Conservation (phyloP, 2,113 vertebrate genomes). For the Lepisosteus osseus region DNA sequence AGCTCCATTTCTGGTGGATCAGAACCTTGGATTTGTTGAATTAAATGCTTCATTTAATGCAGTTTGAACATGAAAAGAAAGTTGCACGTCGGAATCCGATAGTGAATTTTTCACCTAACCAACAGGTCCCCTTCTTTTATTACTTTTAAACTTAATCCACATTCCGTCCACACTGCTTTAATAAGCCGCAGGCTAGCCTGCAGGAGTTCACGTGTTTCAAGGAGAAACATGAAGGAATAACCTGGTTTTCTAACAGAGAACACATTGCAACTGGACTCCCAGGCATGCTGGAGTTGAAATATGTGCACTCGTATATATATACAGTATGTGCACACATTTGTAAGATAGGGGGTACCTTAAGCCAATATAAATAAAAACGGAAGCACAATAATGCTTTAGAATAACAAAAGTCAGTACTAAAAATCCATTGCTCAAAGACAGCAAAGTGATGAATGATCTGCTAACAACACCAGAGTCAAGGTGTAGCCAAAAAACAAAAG, state of each 20-base stretch:
- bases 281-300: constrained; percentile 58
- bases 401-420: too few relatives aligned
- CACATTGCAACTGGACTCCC: constrained; percentile 75
- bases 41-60: constrained; percentile 99
- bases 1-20: constrained; percentile 94
- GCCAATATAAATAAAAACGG: too few relatives aligned
- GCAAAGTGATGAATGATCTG: too few relatives aligned
- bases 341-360: too few relatives aligned
- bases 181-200: constrained; percentile 83
- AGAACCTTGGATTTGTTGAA: constrained; percentile 99
- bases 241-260: constrained; percentile 91
- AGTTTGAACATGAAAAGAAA: constrained; percentile 96
- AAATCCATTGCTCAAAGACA: too few relatives aligned
- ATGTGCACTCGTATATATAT: constrained; percentile 34
- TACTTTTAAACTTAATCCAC: constrained; percentile 97
- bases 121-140: constrained; percentile 91
- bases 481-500: too few relatives aligned
- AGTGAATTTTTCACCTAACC: constrained; percentile 93
- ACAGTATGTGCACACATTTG: constrained; percentile 43
- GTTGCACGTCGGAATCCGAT: constrained; percentile 85
- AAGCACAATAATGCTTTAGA: too few relatives aligned
- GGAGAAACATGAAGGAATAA: constrained; percentile 73
- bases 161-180: constrained; percentile 74
- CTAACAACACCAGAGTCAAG: too few relatives aligned
- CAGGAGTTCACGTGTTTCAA: constrained; percentile 82